phyloP scores from a whole-genome alignment of 1,140 invertebrate species.

The Phymorhynchus buccinoides region DNA sequence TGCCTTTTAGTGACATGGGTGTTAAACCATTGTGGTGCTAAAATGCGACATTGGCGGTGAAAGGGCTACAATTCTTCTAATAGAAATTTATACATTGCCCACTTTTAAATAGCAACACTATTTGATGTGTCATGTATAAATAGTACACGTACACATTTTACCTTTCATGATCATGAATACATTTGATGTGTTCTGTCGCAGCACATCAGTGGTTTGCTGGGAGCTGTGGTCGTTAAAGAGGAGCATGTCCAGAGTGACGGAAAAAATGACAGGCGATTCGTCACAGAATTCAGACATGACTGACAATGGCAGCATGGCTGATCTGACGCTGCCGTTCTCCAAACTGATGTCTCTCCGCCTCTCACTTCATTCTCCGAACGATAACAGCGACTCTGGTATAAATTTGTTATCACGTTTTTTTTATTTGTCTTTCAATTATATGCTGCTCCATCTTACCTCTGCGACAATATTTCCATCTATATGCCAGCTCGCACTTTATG shows the following conservation, averaged over 20 bases:
- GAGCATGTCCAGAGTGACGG: constrained; percentile 1
- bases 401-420: background rate
- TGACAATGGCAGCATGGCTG: background rate
- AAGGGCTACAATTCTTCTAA: background rate
- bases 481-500: no score
- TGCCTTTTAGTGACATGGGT: no score
- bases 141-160: no score
- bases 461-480: no score
- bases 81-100: background rate
- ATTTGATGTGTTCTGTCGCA: background rate
- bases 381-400: background rate
- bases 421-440: background rate
- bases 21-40: no score
- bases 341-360: background rate
- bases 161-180: background rate
- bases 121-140: no score
- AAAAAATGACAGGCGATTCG: background rate
- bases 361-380: no score
- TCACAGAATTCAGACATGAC: background rate
- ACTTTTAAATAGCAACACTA: background rate
- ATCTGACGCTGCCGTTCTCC: background rate
- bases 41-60: no score
- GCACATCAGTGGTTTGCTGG: constrained; percentile 15
- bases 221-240: background rate
- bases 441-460: background rate